Percentiles rank a stretch among this genome's conserved stretches.
Conservation (phyloP, 1,140 invertebrate species). For the Brachionus manjavacas region DNA sequence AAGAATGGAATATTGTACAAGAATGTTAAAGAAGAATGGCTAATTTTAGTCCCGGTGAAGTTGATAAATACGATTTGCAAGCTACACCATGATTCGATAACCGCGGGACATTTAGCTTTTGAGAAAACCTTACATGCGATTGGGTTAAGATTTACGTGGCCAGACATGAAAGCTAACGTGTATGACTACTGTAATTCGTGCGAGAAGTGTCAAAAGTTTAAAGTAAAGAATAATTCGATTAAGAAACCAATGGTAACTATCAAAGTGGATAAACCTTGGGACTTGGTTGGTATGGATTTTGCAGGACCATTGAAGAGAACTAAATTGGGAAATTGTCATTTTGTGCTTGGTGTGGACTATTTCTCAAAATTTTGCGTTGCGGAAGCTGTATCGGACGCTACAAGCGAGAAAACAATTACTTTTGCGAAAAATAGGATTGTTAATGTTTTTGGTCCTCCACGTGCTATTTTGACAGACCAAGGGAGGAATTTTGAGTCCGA, state of each 20-base stretch:
- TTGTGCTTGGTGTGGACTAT: background rate
- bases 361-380: background rate
- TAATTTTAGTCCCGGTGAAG: background rate
- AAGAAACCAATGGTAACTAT: background rate
- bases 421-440: background rate
- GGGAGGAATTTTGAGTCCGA: slow-evolving; percentile 44
- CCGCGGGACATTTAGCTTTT: slow-evolving; percentile 4
- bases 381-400: background rate
- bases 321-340: background rate
- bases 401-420: background rate
- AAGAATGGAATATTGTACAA: background rate
- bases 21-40: background rate
- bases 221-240: background rate
- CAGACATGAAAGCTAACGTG: background rate
- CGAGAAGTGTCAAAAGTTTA: background rate
- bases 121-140: background rate
- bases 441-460: slow-evolving; percentile 14
- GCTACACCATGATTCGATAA: background rate
- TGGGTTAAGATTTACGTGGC: background rate
- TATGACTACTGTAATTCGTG: background rate
- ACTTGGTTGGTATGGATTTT: background rate
- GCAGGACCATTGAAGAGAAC: background rate
- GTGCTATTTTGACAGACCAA: slow-evolving; percentile 32
- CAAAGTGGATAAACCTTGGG: background rate
- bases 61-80: background rate